A percentile compares a stretch with the other conserved stretches of the same genome.
Evolutionary conservation across 2,797 vertebrate species (phyloP).

Genomic region (Pteropus rufus): DNA sequence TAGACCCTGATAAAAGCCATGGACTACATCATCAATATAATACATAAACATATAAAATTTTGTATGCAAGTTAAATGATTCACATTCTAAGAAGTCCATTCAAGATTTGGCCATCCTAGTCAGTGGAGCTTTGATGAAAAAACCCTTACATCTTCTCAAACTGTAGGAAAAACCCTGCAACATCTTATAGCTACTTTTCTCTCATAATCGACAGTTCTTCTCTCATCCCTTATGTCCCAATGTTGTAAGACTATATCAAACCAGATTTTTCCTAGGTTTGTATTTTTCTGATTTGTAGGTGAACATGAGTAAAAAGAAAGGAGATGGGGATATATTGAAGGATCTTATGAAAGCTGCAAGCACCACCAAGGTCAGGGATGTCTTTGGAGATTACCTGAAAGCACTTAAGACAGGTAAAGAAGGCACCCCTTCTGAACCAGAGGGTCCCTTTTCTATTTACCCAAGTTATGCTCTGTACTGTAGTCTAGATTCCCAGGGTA

Average conservation of each 20-base stretch:
- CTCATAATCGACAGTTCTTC: not conserved
- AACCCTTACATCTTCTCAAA: not conserved
- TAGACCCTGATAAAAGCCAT: not conserved
- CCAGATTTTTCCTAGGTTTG: conserved; percentile 15
- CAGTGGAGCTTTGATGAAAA: not conserved
- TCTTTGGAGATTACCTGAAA: conserved; percentile 80
- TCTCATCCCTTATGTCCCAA: not conserved
- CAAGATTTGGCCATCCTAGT: not conserved
- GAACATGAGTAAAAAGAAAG: conserved; percentile 82
- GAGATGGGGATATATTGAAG: conserved; percentile 79
- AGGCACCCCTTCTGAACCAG: conserved; percentile 22
- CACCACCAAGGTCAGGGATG: conserved; percentile 78
- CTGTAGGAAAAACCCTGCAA: not conserved
- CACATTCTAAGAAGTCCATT: not conserved
- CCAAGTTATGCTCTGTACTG: not conserved
- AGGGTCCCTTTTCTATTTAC: conserved; percentile 29
- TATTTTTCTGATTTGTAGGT: conserved; percentile 76
- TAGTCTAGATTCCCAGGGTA: not conserved
- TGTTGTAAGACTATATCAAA: conserved; percentile 2
- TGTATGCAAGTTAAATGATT: not conserved
- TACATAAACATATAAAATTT: not conserved
- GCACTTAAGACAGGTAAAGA: conserved; percentile 80
- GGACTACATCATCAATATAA: not conserved
- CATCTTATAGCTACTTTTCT: not conserved
- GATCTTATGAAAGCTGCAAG: conserved; percentile 82